phyloP scores from a whole-genome alignment of 1,140 invertebrate genomes.

The Scaptodrosophila lebanonensis region DNA sequence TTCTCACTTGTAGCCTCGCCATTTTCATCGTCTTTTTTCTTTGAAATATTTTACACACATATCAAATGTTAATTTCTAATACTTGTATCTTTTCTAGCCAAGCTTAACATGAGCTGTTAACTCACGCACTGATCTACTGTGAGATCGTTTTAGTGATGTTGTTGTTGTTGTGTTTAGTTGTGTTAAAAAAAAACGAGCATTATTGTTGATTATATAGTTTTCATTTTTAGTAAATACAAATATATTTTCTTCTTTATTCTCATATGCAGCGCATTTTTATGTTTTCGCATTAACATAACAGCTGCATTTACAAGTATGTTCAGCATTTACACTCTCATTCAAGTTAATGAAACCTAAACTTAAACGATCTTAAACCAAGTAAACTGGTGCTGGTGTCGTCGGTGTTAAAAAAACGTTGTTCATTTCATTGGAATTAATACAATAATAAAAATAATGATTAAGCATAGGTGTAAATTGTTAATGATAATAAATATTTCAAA shows the following conservation, averaged over 20 bases:
- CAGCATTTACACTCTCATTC: slow-evolving; percentile 40
- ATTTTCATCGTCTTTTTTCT: no score
- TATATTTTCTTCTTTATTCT: slow-evolving; percentile 62
- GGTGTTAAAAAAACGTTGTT: slow-evolving; percentile 24
- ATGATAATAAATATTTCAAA: slow-evolving; percentile 53
- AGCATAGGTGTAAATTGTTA: slow-evolving; percentile 42
- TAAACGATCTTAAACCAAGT: slow-evolving; percentile 30
- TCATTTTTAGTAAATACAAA: slow-evolving; percentile 67
- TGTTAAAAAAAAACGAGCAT: slow-evolving; percentile 59
- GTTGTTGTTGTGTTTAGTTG: slow-evolving; percentile 27
- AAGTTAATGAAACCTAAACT: slow-evolving; percentile 36
- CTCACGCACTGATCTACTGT: slow-evolving; percentile 4
- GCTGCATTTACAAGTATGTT: slow-evolving; percentile 45
- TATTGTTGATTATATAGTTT: slow-evolving; percentile 18
- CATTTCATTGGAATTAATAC: slow-evolving; percentile 22
- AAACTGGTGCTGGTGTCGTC: slow-evolving; percentile 11
- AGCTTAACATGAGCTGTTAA: slow-evolving; percentile 33
- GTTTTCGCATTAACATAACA: slow-evolving; percentile 69
- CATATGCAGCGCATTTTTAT: slow-evolving; percentile 60
- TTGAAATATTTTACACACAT: neutral
- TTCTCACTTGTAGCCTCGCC: no score
- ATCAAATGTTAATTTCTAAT: no score
- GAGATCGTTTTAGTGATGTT: slow-evolving; percentile 7
- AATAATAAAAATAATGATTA: slow-evolving; percentile 41
- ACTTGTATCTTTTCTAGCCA: no score